phyloP scores from a whole-genome alignment of 2,888 invertebrate species.

The Nezara viridula region DNA sequence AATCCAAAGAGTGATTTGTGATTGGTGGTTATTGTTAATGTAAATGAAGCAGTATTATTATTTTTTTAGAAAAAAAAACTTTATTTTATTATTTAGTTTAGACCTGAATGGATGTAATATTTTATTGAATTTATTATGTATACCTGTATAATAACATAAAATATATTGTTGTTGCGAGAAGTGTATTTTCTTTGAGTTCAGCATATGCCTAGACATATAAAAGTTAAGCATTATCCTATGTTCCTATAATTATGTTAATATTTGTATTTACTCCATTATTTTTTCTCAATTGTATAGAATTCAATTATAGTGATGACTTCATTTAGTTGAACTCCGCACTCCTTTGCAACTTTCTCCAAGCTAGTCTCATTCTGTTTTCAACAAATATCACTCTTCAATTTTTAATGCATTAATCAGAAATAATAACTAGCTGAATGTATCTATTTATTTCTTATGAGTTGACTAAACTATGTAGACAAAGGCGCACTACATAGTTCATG shows the following conservation, averaged over 20 bases:
- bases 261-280: too few relatives aligned
- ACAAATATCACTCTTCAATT: background rate
- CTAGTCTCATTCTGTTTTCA: too few relatives aligned
- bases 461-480: background rate
- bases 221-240: too few relatives aligned
- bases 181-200: background rate
- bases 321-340: too few relatives aligned
- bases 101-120: background rate
- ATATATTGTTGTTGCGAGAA: background rate
- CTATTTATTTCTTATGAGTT: background rate
- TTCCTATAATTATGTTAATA: too few relatives aligned
- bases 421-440: background rate
- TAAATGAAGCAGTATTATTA: constrained; percentile 44
- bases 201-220: too few relatives aligned
- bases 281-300: too few relatives aligned
- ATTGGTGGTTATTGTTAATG: background rate
- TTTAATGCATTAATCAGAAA: background rate
- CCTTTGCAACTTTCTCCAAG: too few relatives aligned
- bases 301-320: too few relatives aligned
- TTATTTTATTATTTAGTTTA: background rate
- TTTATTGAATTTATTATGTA: constrained; percentile 15
- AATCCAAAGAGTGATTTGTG: constrained; percentile 42
- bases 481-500: background rate
- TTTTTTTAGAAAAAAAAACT: constrained; percentile 5
- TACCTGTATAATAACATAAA: background rate